phyloP scores from a whole-genome alignment of 2,113 vertebrate species.

The Spheniscus mendiculus region DNA sequence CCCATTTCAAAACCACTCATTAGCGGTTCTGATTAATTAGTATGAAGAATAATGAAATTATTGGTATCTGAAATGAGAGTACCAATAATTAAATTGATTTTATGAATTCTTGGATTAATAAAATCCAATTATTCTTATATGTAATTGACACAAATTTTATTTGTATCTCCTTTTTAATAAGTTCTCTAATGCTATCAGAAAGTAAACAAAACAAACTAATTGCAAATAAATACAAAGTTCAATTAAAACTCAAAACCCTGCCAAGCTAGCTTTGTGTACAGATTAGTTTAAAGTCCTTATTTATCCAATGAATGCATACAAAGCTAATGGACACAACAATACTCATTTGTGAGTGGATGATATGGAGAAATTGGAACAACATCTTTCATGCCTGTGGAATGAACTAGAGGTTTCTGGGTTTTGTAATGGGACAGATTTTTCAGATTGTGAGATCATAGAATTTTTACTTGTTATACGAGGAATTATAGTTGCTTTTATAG shows the following conservation, averaged over 20 bases:
- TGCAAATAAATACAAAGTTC: conserved; percentile 60
- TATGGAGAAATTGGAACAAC: background rate
- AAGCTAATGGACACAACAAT: background rate
- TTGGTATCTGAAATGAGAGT: conserved; percentile 50
- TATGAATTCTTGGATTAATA: conserved; percentile 69
- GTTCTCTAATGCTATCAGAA: conserved; percentile 65
- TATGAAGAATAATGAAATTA: conserved; percentile 53
- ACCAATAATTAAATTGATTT: conserved; percentile 68
- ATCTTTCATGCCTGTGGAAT: background rate
- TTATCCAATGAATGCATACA: background rate
- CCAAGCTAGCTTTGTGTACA: conserved; percentile 27
- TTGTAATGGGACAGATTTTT: background rate
- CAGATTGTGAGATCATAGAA: background rate
- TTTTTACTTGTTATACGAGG: background rate
- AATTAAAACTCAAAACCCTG: conserved; percentile 51
- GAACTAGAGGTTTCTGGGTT: background rate
- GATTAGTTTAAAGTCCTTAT: conserved; percentile 45
- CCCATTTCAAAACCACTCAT: conserved; percentile 33
- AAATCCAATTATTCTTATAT: conserved; percentile 73
- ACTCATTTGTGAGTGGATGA: background rate
- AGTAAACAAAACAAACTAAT: conserved; percentile 68
- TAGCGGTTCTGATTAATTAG: conserved; percentile 68
- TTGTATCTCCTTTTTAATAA: conserved; percentile 67
- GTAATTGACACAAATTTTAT: conserved; percentile 69
- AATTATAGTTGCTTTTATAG: background rate